Evolutionary conservation across 2,888 invertebrate genomes (phyloP), one percentile per base, ranked within the genome.

Genomic region (Acrobasis suavella): DNA sequence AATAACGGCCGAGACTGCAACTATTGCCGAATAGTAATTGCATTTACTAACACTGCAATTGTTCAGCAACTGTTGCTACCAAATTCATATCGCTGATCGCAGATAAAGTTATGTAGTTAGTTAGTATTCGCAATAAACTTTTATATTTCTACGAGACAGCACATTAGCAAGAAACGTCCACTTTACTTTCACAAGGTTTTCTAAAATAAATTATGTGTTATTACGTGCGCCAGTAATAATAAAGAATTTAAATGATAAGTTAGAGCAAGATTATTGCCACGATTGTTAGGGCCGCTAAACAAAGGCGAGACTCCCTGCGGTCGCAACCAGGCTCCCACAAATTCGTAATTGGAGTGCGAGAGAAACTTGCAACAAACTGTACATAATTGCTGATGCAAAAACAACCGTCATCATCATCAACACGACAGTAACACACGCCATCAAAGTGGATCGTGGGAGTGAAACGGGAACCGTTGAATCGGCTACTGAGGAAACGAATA

Each of bases 371-470:
- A 81, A 82, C 81, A 81, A 87, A 88, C 88, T 87, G 88, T 86
- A 85, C 82, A 87, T 90, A 91, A 91, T 90, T 87, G 86, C 83
- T 86, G 83, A 89, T 87, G 90, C 87, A 89, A 89, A 91, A 91
- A 89, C 86, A 80, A 81, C 80, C 82, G 78, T 80, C 85, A 82
- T 83, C 89, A 88, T 87, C 87, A 87, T 84, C 85, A 83, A 78
- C 84, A 78, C 79, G 83, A 82, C 85, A 85, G 85, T 86, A 89
- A 82, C 83, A 89, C 86, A 89, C 87, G 85, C 82, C 83, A 79
- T 71, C 76, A 75, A 92, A 89, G 81, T 90, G 82, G 89, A 87
- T 86, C 91, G 91, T 92, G 91, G 89, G 91, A 92, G 86, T 81
- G 86, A 87, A 89, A 90, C 88, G 89, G 89, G 86, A 89, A 80